Evolutionary conservation across 1,140 invertebrate genomes (phyloP), one percentile per base, ranked within the genome.

Genomic region (Campoletis sonorensis): DNA sequence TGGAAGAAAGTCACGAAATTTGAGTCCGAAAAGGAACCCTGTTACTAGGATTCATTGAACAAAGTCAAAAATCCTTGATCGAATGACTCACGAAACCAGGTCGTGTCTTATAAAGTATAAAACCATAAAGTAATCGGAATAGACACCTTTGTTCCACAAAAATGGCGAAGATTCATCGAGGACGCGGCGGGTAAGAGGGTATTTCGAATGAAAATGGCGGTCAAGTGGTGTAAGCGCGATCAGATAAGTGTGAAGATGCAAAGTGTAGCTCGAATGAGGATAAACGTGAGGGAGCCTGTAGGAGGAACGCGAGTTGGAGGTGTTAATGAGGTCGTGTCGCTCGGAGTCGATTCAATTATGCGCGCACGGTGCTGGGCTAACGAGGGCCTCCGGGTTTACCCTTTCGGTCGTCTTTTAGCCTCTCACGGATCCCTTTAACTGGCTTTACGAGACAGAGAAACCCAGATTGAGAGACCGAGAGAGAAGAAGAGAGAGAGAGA

Each of bases 271-370:
- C 5, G 79, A 84, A 81, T 82, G 82, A 87, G 79, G 85, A 87
- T 85, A 89, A 90, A 90, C 86, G 87, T 91, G 89, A 90, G 89
- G 90, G 88, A 90, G 89, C 90, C 90, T 91, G 90, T 91, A 91
- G 88, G 82, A 86, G 86, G 89, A 89, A 90, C 89, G 89, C 86
- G 83, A 82, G 72, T 80, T 91, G 51, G 89, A 92, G 90, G 91
- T 91, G 91, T 91, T 92, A 92, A 92, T 91, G 91, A 92, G 91
- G 90, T 92, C 90, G 90, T 92, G 91, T 92, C 90, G 90, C 87
- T 90, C 88, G 87, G 86, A 91, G 88, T 89, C 88, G 90, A 91
- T 91, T 91, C 90, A 92, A 92, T 92, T 92, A 91, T 91, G 40
- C 40, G 89, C 90, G 87, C 83, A 84, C 87, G 89, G 89, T 87